Percentiles rank a stretch among this genome's conserved stretches.
Conservation (phyloP, 92 coral and sea anemone species). For the Palythoa heliodiscus region DNA sequence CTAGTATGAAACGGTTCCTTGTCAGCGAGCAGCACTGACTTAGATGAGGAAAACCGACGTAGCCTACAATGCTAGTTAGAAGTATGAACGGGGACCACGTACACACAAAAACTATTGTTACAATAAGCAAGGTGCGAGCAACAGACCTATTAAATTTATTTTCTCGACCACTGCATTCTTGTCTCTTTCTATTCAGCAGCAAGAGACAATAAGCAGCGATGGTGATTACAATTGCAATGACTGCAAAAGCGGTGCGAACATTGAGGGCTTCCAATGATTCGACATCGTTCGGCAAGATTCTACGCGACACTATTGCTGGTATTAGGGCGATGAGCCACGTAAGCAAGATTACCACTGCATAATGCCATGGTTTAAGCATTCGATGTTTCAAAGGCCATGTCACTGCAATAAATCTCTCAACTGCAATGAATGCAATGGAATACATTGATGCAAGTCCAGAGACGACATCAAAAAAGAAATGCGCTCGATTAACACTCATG, state of each 20-base stretch:
- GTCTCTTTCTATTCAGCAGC: not conserved
- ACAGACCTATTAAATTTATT: not conserved
- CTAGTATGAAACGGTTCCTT: not conserved
- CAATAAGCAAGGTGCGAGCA: slow-evolving; percentile 2
- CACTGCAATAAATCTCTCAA: no score
- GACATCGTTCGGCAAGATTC: not conserved
- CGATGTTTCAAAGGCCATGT: not conserved
- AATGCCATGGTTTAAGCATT: not conserved
- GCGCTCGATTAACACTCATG: not conserved
- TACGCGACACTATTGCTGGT: not conserved
- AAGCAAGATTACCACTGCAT: not conserved
- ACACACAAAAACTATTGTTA: not conserved
- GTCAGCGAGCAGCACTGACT: not conserved
- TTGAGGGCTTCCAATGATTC: not conserved
- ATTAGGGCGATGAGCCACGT: not conserved
- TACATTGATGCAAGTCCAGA: not conserved
- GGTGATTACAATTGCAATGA: not conserved
- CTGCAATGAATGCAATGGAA: slow-evolving; percentile 6
- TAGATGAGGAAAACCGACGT: not conserved
- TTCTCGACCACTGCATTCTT: not conserved
- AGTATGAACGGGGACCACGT: not conserved
- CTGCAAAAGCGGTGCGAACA: not conserved
- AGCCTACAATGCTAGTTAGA: not conserved
- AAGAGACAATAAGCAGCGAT: not conserved
- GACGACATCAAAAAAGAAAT: not conserved